Evolutionary conservation across 2,888 invertebrate species (phyloP), one percentile per base, ranked within the genome.

Genomic region (Venusia cambrica): DNA sequence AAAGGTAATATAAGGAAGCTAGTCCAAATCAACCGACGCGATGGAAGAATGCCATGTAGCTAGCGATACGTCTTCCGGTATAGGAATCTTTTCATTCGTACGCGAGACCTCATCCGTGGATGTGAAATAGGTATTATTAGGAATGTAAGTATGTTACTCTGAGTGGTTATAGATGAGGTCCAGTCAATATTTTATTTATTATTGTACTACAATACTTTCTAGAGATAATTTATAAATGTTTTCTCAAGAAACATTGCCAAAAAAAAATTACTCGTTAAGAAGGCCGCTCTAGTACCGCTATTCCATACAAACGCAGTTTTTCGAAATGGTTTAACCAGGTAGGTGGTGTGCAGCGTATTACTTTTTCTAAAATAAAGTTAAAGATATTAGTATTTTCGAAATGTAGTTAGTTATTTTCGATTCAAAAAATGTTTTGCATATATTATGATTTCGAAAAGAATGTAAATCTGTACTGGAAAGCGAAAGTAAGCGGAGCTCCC

Each of bases 11-110:
- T 83, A 81, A 84, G 81, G 59, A 84, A 85, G 84, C 87, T 87
- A 87, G 87, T 87, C 87, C 80, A 79, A 81, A 78, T 78, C 74
- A 79, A 67, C 78, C 66, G 74, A 78, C 78, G 79, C 83, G 83
- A 79, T 79, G 77, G 80, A 76, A 77, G 73, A 73, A 81, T 76
- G 84, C 77, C 78, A 78, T 80, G 72, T 76, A 74, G 67, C 59
- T 75, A 73, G 63, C 66, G 52, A 62, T 68, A 62, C 57, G 58
- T 58, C 49, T 66, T 54, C 54, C 54, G 54, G 60, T 57, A 51
- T 56, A 42, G 53, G 57, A 58, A 43, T 41, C 26, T 30, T 34
- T 37, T 36, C 38, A 29, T 39, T 45, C 27, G 15, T 50, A 48
- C 47, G 42, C 16, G 38, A 51, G 52, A 46, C 47, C 51, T 53